Base-by-base conservation (phyloP, 2,797 vertebrate genomes). In the Megalops cyprinoides region DNA sequence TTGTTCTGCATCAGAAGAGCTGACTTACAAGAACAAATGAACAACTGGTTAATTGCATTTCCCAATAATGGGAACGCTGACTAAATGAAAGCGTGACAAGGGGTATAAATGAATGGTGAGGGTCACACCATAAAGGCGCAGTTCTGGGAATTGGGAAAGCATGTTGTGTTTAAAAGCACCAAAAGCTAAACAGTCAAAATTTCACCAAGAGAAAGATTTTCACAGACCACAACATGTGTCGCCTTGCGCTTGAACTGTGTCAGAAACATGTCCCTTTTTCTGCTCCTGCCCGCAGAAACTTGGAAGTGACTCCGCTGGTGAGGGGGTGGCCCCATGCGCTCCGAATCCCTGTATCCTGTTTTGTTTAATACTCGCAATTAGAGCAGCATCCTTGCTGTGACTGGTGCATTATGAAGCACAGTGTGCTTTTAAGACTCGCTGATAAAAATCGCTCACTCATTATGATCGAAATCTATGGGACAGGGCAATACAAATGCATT, bases 351-450 rank as follows among this genome's bases (percentile, higher is more conserved):
- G 31, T 65, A 34, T 65, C 60, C 60, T 65, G 31, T 65, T 34
- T 65, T 31, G 18, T 65, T 65, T 37, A 14, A 65, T 34, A 31
- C 14, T 65, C 34, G 14, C 28, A 34, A 65, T 34, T 65, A 37
- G 31, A 65, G 60, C 37, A 65, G 31, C 31, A 34, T 65, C 60
- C 60, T 65, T 65, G n/a, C n/a, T n/a, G n/a, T n/a, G n/a, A 60
- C 25, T 60, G 2, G 4, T 60, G 25, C 25, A 60, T 60, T 60
- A 15, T 65, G 18, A 12, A 14, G 60, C 8, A 6, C 60, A 34
- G 12, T 15, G 28, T 34, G 60, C 60, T 65, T 37, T 65, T 5
- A 62, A 34, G 60, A 62, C 10, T 34, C 60, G 3, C 31, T 65
- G 60, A 37, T 37, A 65, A 65, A 65, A 65, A 65, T 65, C 60